Evolutionary conservation across 2,888 invertebrate genomes (phyloP), one percentile per base, ranked within the genome.

Genomic region (Leptinotarsa haldemani): DNA sequence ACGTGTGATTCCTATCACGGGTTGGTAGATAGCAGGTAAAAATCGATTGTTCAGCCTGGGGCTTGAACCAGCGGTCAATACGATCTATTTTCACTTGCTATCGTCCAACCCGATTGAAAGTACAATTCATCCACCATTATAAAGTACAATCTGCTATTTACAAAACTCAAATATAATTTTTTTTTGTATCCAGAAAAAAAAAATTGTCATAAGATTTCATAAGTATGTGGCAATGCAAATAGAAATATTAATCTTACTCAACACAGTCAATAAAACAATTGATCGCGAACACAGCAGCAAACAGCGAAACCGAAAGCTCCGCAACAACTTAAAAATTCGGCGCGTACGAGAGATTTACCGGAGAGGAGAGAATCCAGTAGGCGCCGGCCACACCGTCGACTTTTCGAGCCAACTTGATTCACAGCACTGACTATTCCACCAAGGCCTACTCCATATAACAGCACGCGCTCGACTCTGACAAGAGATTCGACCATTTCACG

Each of bases 381-480:
- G 61, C 61, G 61, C 61, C 61, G 40, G 40, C n/a, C 61, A 61
- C 61, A 61, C 30, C 61, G 68, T 73, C 73, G 77, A 73, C 74
- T 72, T 63, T 56, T 65, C 65, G 56, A 75, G 68, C 61, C 78
- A 63, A 76, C 75, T 74, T 66, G 71, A 70, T 67, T 71, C 74
- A 74, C 75, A 76, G 66, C 74, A 78, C 78, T 76, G 74, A 74
- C 58, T 75, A 50, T 65, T 72, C 69, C 69, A 65, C 58, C 25
- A 61, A 65, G 53, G 65, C 75, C 73, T 72, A 72, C 72, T 72
- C 69, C 74, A 67, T 69, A 71, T 47, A 68, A 50, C 71, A 72
- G 68, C 75, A 75, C 74, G 77, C 75, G 77, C 61, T 70, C 69
- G 69, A 73, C 61, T 77, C 71, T 48, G 74, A 74, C 74, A 74